phyloP scores from a whole-genome alignment of 2,888 invertebrate species.

The Trimorus sp. region DNA sequence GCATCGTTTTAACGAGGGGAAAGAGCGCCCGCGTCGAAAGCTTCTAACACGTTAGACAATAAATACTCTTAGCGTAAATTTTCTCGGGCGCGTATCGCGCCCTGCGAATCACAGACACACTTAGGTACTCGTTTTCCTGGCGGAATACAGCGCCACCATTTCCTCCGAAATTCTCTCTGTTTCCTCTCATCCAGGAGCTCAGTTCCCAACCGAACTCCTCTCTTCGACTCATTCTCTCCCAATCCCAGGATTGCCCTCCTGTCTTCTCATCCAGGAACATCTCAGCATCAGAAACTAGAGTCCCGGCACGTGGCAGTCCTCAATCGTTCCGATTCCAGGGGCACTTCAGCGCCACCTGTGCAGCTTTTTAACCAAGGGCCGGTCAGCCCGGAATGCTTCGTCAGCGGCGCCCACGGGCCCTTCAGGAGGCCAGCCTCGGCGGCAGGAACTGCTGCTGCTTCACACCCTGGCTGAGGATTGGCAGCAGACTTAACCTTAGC shows the following conservation, averaged over 20 bases:
- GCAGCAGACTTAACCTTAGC: conserved; percentile 77
- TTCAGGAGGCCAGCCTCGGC: conserved; percentile 75
- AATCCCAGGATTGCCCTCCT: no score
- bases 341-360: conserved; percentile 8
- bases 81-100: conserved; percentile 11
- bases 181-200: no score
- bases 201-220: no score
- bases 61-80: conserved; percentile 49
- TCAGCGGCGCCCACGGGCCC: background rate
- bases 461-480: conserved; percentile 76
- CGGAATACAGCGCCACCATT: no score
- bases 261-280: no score
- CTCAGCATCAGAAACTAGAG: no score
- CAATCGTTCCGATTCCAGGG: no score
- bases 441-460: conserved; percentile 69
- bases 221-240: no score
- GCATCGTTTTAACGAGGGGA: no score
- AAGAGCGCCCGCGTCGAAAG: no score
- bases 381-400: conserved; percentile 6
- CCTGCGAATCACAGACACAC: conserved; percentile 77
- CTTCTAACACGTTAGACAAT: conserved; percentile 8
- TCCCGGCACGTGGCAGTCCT: no score
- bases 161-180: no score
- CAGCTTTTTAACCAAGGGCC: background rate
- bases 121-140: conserved; percentile 76